Percentiles rank a stretch among this genome's conserved stretches.
These are phyloP conservation scores for Sebastes ruberrimus DNA, from an alignment of 2,797 vertebrate species.

Conservation along the genomic window DNA sequence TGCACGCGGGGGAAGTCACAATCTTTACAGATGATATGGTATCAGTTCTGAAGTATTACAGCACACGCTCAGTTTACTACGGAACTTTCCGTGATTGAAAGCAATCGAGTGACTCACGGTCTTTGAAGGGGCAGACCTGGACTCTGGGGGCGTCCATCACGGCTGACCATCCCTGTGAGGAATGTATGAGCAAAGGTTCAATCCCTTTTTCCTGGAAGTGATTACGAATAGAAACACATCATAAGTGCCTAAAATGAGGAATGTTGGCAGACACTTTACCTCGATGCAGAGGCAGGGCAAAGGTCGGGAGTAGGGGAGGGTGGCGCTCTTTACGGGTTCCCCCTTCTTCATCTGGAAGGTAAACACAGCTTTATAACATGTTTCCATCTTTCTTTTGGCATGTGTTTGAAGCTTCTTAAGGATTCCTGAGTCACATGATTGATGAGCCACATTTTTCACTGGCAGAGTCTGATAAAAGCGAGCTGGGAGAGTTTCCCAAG, in stretches of 20 bases:
- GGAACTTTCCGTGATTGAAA: rapidly evolving
- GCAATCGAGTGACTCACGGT: constrained; percentile 78
- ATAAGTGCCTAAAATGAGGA: neutral
- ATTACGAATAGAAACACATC: neutral
- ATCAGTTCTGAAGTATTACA: neutral
- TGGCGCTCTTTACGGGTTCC: constrained; percentile 66
- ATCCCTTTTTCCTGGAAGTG: neutral
- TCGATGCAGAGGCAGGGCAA: constrained; percentile 90
- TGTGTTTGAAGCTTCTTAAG: neutral
- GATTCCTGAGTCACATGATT: neutral
- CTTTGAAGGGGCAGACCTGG: constrained; percentile 90
- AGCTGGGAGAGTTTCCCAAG: neutral
- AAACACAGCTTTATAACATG: neutral
- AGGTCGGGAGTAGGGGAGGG: constrained; percentile 74
- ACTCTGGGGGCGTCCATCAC: constrained; percentile 86
- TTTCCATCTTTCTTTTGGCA: neutral
- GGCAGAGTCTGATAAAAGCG: neutral
- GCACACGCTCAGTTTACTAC: rapidly evolving
- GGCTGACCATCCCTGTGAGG: constrained; percentile 87
- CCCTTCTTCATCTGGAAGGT: constrained; percentile 85
- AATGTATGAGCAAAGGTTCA: neutral
- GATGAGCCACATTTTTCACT: neutral
- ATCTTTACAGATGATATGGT: neutral
- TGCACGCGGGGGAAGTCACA: constrained; percentile 7
- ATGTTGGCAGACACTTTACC: constrained; percentile 71